A percentile compares a stretch with the other conserved stretches of the same genome.
These are phyloP conservation scores for Climacteris rufus DNA, from an alignment of 2,113 vertebrate species.

Conservation along the genomic window DNA sequence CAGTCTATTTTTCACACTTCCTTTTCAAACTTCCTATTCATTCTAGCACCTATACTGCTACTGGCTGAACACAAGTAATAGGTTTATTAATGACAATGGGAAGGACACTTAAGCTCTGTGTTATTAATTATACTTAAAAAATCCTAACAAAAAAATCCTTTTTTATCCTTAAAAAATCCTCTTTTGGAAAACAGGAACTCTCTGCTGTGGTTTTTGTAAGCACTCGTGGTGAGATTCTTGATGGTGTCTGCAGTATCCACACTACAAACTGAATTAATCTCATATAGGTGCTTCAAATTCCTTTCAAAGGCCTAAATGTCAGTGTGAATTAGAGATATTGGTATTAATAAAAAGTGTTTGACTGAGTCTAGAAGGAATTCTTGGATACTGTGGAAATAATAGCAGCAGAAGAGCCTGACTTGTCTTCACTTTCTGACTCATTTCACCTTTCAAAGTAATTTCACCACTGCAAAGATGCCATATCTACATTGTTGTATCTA, in stretches of 20 bases:
- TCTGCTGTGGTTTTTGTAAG: neutral
- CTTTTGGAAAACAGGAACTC: neutral
- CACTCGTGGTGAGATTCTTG: neutral
- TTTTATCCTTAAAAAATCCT: neutral
- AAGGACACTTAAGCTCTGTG: neutral
- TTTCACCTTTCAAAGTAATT: neutral
- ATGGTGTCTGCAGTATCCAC: rapidly evolving
- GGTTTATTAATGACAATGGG: neutral
- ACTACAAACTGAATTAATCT: neutral
- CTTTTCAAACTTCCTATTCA: conserved; percentile 15
- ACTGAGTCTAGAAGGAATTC: neutral
- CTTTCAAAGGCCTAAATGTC: neutral
- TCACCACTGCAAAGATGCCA: neutral
- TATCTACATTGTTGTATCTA: neutral
- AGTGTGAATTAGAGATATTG: neutral
- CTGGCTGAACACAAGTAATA: neutral
- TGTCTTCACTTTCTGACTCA: neutral
- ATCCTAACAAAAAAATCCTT: neutral
- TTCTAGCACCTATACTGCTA: neutral
- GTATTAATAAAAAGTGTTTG: neutral
- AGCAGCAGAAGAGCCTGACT: neutral
- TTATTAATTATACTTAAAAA: neutral
- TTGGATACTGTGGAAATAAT: neutral
- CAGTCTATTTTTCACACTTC: conserved; percentile 12
- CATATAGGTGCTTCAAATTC: neutral